These are phyloP conservation scores for Sebastes oblongus DNA, from an alignment of 2,797 vertebrate genomes.

Conservation along the genomic window DNA sequence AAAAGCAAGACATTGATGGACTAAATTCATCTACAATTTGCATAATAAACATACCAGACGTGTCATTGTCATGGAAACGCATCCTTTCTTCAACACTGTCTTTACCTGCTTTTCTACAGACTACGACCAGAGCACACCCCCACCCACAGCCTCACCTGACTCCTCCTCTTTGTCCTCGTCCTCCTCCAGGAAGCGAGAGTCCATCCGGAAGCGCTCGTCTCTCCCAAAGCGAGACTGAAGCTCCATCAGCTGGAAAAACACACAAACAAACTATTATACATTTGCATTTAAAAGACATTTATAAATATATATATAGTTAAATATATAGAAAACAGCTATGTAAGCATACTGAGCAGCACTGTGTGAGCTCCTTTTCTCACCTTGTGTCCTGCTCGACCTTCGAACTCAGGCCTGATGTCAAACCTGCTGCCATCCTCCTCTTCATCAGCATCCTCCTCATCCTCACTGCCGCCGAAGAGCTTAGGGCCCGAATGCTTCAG, in stretches of 20 bases:
- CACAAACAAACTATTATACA: neutral
- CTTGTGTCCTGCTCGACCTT: constrained; percentile 93
- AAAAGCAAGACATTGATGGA: too few species aligned
- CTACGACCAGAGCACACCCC: neutral
- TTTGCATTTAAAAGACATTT: neutral
- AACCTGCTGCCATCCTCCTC: constrained; percentile 81
- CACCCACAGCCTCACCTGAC: constrained; percentile 35
- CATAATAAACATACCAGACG: neutral
- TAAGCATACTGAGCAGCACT: neutral
- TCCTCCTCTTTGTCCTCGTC: constrained; percentile 70
- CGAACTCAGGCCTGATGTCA: constrained; percentile 92
- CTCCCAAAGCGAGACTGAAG: constrained; percentile 91
- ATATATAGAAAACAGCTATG: neutral
- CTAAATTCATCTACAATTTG: neutral
- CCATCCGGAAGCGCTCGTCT: constrained; percentile 93
- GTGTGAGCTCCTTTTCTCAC: constrained; percentile 66
- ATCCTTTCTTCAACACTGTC: neutral
- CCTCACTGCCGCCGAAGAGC: constrained; percentile 88
- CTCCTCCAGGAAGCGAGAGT: constrained; percentile 90
- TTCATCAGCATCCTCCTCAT: constrained; percentile 81
- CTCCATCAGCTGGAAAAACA: constrained; percentile 85
- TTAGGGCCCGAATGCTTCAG: constrained; percentile 42
- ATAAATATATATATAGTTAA: neutral
- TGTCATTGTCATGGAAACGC: neutral
- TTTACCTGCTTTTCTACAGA: neutral